Percentiles rank a stretch among this genome's conserved stretches.
Evolutionary conservation across 2,888 invertebrate genomes (phyloP).

Genomic region (Lepidonotus clava): DNA sequence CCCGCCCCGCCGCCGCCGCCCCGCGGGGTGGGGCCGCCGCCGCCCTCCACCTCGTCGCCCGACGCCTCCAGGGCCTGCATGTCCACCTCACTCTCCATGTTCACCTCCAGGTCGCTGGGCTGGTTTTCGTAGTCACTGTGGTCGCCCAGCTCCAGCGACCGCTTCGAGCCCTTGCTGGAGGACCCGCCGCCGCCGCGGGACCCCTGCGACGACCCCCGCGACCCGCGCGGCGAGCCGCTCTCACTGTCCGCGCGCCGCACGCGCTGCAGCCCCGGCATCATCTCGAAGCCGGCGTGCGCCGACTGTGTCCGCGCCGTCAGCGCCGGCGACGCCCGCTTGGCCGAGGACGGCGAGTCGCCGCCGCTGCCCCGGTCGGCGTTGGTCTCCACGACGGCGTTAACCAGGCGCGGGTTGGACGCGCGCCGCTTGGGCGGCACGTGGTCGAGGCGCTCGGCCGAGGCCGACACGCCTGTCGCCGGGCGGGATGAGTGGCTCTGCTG

Average conservation of each 20-base stretch:
- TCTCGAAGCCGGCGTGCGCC: slow-evolving; percentile 2
- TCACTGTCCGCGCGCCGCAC: slow-evolving; percentile 39
- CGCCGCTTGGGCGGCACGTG: neutral
- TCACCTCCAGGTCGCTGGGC: slow-evolving; percentile 43
- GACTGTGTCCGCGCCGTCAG: slow-evolving; percentile 18
- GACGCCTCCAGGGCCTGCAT: slow-evolving; percentile 41
- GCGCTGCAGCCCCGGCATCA: neutral
- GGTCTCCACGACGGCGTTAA: slow-evolving; percentile 49
- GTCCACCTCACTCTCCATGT: slow-evolving; percentile 41
- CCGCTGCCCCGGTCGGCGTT: neutral
- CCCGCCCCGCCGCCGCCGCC: neutral
- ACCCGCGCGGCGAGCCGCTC: neutral
- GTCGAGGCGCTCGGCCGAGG: slow-evolving; percentile 42
- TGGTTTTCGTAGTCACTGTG: slow-evolving; percentile 55
- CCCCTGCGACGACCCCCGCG: neutral
- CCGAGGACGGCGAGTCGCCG: neutral
- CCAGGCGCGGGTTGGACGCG: slow-evolving; percentile 13
- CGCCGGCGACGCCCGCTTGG: neutral
- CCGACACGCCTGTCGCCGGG: slow-evolving; percentile 33
- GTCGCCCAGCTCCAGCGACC: slow-evolving; percentile 42
- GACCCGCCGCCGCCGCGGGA: neutral
- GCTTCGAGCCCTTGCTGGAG: slow-evolving; percentile 13
- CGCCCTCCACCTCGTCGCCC: slow-evolving; percentile 14
- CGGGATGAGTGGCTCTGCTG: slow-evolving; percentile 26
- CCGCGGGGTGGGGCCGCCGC: too few relatives aligned